phyloP scores from a whole-genome alignment of 2,888 invertebrate species.

The Scaptomyza polygonia region DNA sequence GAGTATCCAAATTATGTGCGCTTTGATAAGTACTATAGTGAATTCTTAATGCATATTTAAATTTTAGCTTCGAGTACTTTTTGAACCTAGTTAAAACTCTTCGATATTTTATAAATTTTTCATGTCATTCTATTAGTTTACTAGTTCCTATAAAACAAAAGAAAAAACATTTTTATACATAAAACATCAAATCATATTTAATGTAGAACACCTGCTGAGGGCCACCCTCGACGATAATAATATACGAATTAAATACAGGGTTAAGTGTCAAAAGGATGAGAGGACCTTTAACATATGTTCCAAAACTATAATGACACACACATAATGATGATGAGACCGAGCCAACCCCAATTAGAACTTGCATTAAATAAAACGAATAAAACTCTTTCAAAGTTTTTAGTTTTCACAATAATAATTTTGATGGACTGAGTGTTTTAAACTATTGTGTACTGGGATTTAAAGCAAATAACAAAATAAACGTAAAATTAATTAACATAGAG shows the following conservation, averaged over 20 bases:
- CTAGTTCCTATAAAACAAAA: not conserved
- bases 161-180: not conserved
- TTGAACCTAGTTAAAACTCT: not conserved
- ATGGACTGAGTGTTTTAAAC: constrained; percentile 1
- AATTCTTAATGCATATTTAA: not conserved
- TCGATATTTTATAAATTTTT: not conserved
- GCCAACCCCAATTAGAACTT: constrained; percentile 26
- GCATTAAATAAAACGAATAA: constrained; percentile 1
- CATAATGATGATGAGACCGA: constrained; percentile 65
- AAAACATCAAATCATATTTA: constrained; percentile 1
- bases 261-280: constrained; percentile 76
- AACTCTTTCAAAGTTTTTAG: not conserved
- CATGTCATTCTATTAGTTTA: not conserved
- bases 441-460: not conserved
- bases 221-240: constrained; percentile 55
- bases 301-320: constrained; percentile 9
- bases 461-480: constrained; percentile 12
- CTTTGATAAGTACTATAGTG: not conserved
- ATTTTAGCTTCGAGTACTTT: not conserved
- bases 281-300: constrained; percentile 56
- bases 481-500: constrained; percentile 22
- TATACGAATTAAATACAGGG: constrained; percentile 54
- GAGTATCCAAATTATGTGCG: not conserved
- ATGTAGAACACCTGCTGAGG: constrained; percentile 40
- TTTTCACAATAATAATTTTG: constrained; percentile 44